Base-by-base conservation (phyloP, 2,797 vertebrate species). In the Onychomys arenicola region DNA sequence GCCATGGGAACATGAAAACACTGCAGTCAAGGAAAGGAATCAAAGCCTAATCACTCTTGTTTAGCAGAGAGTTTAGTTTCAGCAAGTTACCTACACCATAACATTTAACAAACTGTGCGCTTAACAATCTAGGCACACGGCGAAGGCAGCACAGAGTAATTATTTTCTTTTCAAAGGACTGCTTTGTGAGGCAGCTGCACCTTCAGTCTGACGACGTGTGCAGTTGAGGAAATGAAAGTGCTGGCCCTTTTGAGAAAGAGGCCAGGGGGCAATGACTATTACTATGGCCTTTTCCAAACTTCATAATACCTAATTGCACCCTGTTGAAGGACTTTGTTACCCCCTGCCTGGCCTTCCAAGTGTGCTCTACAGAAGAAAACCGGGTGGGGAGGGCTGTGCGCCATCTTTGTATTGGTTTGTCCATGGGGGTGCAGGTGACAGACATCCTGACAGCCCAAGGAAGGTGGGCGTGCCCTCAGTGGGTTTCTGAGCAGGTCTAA, bases 131-230 rank as follows among this genome's bases (percentile, higher is more conserved):
- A 92, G 89, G 96, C 91, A 93, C 95, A 93, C 52, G 96, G 95
- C 67, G 93, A 96, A 97, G 61, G 91, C 52, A 29, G 67, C 90
- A 43, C 91, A 81, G 90, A 75, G 95, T 91, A 97, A 97, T 98
- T 97, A 97, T 91, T 97, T 98, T 94, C 96, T 97, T 96, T 97
- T 97, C 94, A 96, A 97, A 97, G 73, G 61, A 25, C 57, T 90
- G 69, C 91, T 97, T 97, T 97, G 90, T 97, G 86, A 94, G 86
- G 92, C 76, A 93, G 52, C 97, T 97, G 95, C 94, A 95, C 97
- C 92, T 98, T 95, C 91, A 96, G 7, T 97, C 71, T 27, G 96
- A 85, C 32, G 96, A 85, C 76, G 27, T 96, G 37, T 89, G 69
- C 52, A 81, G 52, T 73, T 76, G 86, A 95, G 93, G 17, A 2